Evolutionary conservation across 2,888 invertebrate genomes (phyloP).

Genomic region (Lithosia quadra): DNA sequence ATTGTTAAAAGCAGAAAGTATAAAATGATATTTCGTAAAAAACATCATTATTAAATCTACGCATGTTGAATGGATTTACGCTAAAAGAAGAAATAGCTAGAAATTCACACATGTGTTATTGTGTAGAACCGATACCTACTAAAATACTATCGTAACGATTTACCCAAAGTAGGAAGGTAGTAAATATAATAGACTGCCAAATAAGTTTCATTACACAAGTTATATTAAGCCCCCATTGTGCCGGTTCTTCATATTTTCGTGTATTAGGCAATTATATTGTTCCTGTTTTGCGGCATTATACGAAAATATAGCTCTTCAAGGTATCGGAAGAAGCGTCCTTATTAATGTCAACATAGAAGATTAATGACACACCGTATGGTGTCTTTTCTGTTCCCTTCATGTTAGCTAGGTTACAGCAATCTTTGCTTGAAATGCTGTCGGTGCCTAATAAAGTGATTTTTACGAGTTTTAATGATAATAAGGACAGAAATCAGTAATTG

Average conservation of each 20-base stretch:
- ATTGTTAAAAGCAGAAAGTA: too few relatives aligned
- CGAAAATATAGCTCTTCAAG: conserved; percentile 9
- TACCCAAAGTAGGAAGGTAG: neutral
- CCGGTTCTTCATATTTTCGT: conserved; percentile 27
- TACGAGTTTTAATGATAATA: neutral
- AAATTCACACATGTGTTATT: neutral
- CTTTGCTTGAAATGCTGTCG: neutral
- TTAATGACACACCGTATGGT: neutral
- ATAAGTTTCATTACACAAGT: conserved; percentile 5
- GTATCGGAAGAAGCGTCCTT: conserved; percentile 1
- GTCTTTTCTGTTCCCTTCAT: neutral
- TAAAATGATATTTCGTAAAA: too few relatives aligned
- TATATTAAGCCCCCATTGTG: conserved; percentile 9
- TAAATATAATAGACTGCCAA: neutral
- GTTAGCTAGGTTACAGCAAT: neutral
- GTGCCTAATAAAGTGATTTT: neutral
- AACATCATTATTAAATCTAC: too few relatives aligned
- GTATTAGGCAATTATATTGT: conserved; percentile 54
- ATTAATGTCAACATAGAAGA: neutral
- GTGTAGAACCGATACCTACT: neutral
- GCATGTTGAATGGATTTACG: too few relatives aligned
- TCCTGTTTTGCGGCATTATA: conserved; percentile 35
- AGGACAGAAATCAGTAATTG: too few relatives aligned
- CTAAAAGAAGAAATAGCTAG: too few relatives aligned
- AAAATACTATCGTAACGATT: neutral